Base-by-base conservation (phyloP, 2,888 invertebrate species). In the Melanchra persicariae region DNA sequence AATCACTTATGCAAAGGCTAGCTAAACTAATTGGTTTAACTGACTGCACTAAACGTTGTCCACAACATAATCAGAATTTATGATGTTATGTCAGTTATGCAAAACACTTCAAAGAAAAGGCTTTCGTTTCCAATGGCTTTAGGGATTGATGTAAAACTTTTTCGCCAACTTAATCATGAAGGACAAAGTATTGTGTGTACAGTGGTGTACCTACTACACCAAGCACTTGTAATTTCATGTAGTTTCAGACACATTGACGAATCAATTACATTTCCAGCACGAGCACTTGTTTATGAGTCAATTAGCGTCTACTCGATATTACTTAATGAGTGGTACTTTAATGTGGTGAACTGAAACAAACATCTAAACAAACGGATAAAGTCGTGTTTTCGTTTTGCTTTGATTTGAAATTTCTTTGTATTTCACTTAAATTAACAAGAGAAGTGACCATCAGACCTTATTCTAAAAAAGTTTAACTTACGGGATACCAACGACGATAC, bases 211-310 rank as follows among this genome's bases (percentile, higher is more conserved):
- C 10, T 45, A 19, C 9, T 37, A n/a, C 12, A 22, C 8, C 8
- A 37, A 3, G 17, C 52, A 43, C 19, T 49, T 19, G 49, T 30
- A 40, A 8, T 34, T 66, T 54, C 9, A 47, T 12, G 17, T 55
- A n/a, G 9, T 47, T 40, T 34, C 24, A 43, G 47, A 8, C 43
- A 43, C 15, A 17, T 55, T 57, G 40, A 34, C 19, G 47, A 30
- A 55, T 49, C 17, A n/a, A 43, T 55, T 49, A 49, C 40, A 37
- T 40, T 45, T 24, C 47, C 17, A 57, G n/a, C 40, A 52, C 15
- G 24, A 57, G 15, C 51, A 9, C 51, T 52, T 40, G 40, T 70
- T 78, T 61, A 77, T 45, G 55, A 37, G 9, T 45, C 55, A 43
- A 61, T 45, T 24, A 70, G 43, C 2, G 30, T n/a, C 8, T 26